A percentile compares a stretch with the other conserved stretches of the same genome.
phyloP scores from a whole-genome alignment of 2,888 invertebrate species.

The Bruchidius siliquastri region DNA sequence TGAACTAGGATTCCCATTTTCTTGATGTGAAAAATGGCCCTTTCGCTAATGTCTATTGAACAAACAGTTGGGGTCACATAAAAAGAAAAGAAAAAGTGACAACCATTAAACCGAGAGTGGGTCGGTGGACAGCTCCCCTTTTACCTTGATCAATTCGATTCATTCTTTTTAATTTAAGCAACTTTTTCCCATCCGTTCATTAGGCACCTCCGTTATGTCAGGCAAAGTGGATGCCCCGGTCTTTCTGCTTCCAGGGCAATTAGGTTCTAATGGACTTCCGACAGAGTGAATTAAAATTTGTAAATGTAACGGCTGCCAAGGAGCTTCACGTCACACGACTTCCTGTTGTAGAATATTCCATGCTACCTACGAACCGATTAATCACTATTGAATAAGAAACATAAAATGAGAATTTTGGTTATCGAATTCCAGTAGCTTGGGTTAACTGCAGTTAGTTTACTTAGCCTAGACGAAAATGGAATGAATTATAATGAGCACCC shows the following conservation, averaged over 20 bases:
- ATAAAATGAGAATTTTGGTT: no score
- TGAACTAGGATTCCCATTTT: no score
- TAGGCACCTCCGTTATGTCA: slow-evolving; percentile 27
- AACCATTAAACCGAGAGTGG: not conserved
- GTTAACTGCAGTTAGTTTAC: no score
- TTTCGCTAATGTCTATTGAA: not conserved
- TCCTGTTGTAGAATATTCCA: no score
- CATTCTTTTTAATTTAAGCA: slow-evolving; percentile 1
- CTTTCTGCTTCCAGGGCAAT: slow-evolving; percentile 17
- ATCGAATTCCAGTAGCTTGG: no score
- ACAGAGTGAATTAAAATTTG: slow-evolving; percentile 21
- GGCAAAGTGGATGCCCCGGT: slow-evolving; percentile 9
- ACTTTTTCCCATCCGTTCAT: slow-evolving; percentile 23
- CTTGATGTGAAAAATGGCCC: not conserved
- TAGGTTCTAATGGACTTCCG: slow-evolving; percentile 23
- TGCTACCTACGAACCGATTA: not conserved
- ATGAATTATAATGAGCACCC: no score
- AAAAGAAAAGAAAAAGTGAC: not conserved
- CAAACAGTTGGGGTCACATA: not conserved
- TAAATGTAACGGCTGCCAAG: slow-evolving; percentile 10
- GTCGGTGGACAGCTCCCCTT: not conserved
- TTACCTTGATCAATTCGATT: slow-evolving; percentile 1
- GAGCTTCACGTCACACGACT: not conserved
- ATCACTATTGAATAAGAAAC: not conserved
- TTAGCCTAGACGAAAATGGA: no score